Evolutionary conservation across 2,888 invertebrate genomes (phyloP), one percentile per base, ranked within the genome.

Genomic region (Ypsolopha sequella): DNA sequence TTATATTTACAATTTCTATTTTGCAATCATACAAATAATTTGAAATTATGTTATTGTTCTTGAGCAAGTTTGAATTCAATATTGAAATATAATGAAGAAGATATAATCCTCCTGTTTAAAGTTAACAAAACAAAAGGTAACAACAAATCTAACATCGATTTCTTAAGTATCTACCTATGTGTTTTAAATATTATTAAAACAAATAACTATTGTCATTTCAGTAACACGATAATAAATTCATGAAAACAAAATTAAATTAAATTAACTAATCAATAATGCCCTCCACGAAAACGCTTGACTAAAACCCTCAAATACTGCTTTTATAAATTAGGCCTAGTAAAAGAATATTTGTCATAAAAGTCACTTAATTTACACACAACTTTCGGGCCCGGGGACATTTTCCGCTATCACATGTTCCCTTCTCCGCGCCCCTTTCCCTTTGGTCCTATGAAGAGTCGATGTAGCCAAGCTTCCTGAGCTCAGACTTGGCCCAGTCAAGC

Each of bases 381-480:
- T 95, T 76, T 95, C 95, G 43, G 95, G 95, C 55, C 95, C 95
- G 36, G 95, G 95, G 74, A 95, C 90, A 61, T 93, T 92, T 73
- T 95, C 94, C 50, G 95, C 93, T 64, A 95, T 89, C 53, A 95
- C 94, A 68, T 92, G 93, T 75, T 93, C 93, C 80, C 91, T 89
- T 74, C 91, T 87, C 62, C 90, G 64, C 4, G 75, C 73, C 53
- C 80, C 80, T 1, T 75, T 90, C 55, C 70, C 89, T 84, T 78
- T 89, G 73, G 72, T 88, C 72, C 82, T 74, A 56, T 74, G 88
- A 57, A 86, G 63, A 47, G 80, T 87, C 52, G 74, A 88, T 35
- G 84, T 84, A 1, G 82, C 77, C 3, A 86, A 62, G 54, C 85
- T 86, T 7, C 80, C 72, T 0, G 85, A 82, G 58, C 85, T 86